phyloP scores from a whole-genome alignment of 2,888 invertebrate species.

The Dynastes hyllus region DNA sequence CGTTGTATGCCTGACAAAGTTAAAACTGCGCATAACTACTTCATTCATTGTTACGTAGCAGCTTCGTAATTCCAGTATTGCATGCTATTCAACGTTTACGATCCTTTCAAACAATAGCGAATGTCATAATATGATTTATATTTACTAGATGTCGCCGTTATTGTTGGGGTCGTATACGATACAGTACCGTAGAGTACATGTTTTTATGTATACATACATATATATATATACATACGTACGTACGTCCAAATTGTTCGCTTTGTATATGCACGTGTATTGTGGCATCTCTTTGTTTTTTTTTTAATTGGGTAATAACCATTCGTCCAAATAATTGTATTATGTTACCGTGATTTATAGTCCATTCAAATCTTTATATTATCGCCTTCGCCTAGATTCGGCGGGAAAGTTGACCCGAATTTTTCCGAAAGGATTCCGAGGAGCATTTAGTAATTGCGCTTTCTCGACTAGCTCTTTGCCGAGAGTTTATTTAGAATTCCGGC shows the following conservation, averaged over 20 bases:
- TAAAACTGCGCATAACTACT: neutral
- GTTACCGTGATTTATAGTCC: neutral
- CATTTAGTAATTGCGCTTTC: constrained; percentile 28
- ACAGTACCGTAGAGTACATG: neutral
- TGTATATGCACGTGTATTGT: neutral
- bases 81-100: constrained; percentile 11
- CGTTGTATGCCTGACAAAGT: neutral
- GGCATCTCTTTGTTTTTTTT: neutral
- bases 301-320: neutral
- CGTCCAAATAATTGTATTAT: neutral
- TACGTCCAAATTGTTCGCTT: neutral
- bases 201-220: neutral
- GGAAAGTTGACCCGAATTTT: constrained; percentile 15
- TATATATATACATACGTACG: neutral
- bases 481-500: constrained; percentile 24
- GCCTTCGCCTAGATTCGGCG: constrained; percentile 6
- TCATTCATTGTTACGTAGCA: neutral
- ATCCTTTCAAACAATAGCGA: neutral
- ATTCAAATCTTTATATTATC: neutral
- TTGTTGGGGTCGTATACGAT: neutral
- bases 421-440: constrained; percentile 1
- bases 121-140: constrained; percentile 1
- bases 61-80: constrained; percentile 17
- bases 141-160: neutral
- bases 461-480: constrained; percentile 17